Evolutionary conservation across 2,113 vertebrate genomes (phyloP).

Genomic region (Hypocryptadius cinnamomeus): DNA sequence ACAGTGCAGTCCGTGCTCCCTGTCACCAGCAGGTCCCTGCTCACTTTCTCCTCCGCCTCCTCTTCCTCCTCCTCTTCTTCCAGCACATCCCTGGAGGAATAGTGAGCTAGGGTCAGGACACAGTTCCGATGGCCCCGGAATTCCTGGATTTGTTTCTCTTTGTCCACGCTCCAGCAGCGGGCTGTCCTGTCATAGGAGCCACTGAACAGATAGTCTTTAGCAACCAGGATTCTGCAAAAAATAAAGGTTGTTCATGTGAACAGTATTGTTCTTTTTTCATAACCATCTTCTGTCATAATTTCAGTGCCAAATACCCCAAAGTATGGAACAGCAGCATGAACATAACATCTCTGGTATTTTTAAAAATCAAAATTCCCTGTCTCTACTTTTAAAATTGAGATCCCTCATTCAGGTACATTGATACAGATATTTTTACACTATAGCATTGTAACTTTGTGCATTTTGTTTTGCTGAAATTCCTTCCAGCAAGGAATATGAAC

Average conservation of each 20-base stretch:
- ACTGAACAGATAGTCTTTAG: constrained; percentile 74
- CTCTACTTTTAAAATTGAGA: not conserved
- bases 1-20: constrained; percentile 79
- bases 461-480: not conserved
- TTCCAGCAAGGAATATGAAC: not conserved
- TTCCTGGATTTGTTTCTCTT: constrained; percentile 70
- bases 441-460: not conserved
- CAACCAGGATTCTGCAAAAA: constrained; percentile 70
- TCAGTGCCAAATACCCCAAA: not conserved
- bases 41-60: constrained; percentile 41
- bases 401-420: not conserved
- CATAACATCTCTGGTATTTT: not conserved
- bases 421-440: not conserved
- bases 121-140: constrained; percentile 80
- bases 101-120: constrained; percentile 73
- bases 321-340: not conserved
- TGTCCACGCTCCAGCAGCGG: constrained; percentile 73
- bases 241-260: not conserved
- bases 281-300: not conserved
- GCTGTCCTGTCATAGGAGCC: constrained; percentile 78
- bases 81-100: constrained; percentile 66
- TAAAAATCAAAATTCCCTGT: not conserved
- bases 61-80: constrained; percentile 52
- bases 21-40: constrained; percentile 75
- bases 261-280: not conserved